Evolutionary conservation across 2,113 vertebrate genomes (phyloP), one percentile per base, ranked within the genome.

Genomic region (Xiphorhynchus elegans): DNA sequence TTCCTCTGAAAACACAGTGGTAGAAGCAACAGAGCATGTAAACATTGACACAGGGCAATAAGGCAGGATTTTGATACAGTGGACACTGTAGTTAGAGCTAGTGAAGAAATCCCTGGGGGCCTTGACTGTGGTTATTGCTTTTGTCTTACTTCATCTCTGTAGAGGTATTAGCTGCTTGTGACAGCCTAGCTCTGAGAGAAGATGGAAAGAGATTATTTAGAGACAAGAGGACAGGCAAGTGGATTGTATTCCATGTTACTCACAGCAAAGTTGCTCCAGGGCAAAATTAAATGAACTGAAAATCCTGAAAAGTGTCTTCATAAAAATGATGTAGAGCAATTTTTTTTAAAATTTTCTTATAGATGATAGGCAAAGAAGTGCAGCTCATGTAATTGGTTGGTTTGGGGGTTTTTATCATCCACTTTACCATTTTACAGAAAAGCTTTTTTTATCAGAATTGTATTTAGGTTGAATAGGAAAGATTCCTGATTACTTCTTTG

Each of bases 231-330:
- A 93, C 81, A 86, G 90, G 91, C 53, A 60, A 93, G 93, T 42
- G 80, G 84, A 69, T 93, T 94, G 86, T 78, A 42, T 78, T 95
- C 92, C n/a, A 1, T 63, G 75, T 90, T 93, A 59, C 73, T 91
- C 91, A 89, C 91, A 93, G 96, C 84, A 81, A 84, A 92, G 89
- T 13, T 70, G 94, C 73, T 92, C 89, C 66, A 70, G 89, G 95
- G 90, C 95, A 94, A 96, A 90, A 95, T 95, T 91, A 96, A 95
- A 95, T 87, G 64, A 93, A 90, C 87, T 90, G 50, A 55, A 88
- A 90, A 77, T 87, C 89, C 80, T 74, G 90, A 47, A 74, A 91
- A 87, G 26, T n/a, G 56, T 59, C 68, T 95, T 89, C 56, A 55
- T 92, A 93, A 93, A 93, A 90, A 76, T 93, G 90, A 95, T 87